Conservation (phyloP, 2,797 vertebrate species). For the Phalanger gymnotis region DNA sequence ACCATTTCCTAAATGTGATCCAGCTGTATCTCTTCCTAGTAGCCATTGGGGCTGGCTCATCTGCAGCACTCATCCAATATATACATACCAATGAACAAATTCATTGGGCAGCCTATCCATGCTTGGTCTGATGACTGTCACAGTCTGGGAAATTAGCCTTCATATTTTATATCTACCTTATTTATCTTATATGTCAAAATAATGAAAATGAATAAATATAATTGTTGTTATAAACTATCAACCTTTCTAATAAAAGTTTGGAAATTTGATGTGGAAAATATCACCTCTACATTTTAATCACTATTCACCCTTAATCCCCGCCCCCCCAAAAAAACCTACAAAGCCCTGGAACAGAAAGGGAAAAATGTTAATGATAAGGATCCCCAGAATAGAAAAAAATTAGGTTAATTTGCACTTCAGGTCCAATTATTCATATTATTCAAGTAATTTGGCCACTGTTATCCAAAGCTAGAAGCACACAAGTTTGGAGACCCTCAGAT, state of each 20-base stretch:
- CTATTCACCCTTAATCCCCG: conserved; percentile 18
- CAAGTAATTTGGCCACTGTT: conserved; percentile 54
- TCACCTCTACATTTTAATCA: conserved; percentile 51
- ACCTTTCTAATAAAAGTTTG: neutral
- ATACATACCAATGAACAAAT: neutral
- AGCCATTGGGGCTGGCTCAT: neutral
- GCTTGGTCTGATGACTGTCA: neutral
- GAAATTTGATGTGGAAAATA: conserved; percentile 22
- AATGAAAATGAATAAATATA: conserved; percentile 11
- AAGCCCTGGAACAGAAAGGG: neutral
- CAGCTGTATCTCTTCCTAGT: neutral
- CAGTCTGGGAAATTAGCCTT: neutral
- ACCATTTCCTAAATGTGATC: neutral
- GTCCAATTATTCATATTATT: conserved; percentile 41
- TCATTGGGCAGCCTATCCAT: neutral
- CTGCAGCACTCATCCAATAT: neutral
- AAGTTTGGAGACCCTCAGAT: neutral
- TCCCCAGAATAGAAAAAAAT: conserved; percentile 31
- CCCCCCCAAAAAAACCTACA: conserved; percentile 15
- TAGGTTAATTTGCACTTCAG: conserved; percentile 62
- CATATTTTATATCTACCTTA: neutral
- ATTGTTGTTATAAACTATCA: conserved; percentile 9
- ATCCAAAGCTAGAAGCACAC: conserved; percentile 39
- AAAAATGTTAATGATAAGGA: conserved; percentile 19
- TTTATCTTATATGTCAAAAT: neutral